phyloP scores from a whole-genome alignment of 64 coral and sea anemone species.

The Montipora cactus region DNA sequence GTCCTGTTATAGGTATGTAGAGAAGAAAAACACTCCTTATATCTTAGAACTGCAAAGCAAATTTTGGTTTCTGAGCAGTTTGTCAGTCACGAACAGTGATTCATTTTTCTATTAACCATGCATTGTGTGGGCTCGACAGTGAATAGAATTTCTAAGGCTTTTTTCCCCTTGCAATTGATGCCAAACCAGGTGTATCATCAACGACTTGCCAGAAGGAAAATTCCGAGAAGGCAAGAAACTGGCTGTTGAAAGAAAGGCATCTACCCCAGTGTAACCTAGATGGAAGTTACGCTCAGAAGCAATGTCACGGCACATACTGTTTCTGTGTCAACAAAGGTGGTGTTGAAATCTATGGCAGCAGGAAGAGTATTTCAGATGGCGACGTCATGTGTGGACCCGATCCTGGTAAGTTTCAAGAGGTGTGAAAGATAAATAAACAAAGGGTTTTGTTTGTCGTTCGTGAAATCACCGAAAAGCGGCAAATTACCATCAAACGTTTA shows the following conservation, averaged over 20 bases:
- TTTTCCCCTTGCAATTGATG: neutral
- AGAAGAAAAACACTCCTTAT: neutral
- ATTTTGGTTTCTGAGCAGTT: no score
- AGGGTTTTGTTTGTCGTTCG: no score
- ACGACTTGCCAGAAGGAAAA: constrained; percentile 76
- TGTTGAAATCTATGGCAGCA: constrained; percentile 70
- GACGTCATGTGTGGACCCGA: constrained; percentile 41
- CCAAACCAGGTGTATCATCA: constrained; percentile 40
- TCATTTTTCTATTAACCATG: no score
- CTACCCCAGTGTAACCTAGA: constrained; percentile 75
- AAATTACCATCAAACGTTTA: no score
- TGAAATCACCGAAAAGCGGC: no score
- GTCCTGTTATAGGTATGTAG: constrained; percentile 46
- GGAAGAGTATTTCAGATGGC: constrained; percentile 41
- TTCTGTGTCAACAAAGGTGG: constrained; percentile 85
- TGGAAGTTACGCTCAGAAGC: constrained; percentile 79
- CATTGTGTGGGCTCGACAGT: no score
- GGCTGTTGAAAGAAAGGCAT: constrained; percentile 30
- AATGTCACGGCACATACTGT: constrained; percentile 70
- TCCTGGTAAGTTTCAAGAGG: neutral
- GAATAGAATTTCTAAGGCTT: neutral
- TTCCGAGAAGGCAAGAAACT: constrained; percentile 45
- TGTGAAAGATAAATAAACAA: neutral
- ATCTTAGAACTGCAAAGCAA: neutral
- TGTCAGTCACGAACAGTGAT: no score